Base-by-base conservation (phyloP, 1,140 invertebrate species). In the Oreohelix idahoensis region DNA sequence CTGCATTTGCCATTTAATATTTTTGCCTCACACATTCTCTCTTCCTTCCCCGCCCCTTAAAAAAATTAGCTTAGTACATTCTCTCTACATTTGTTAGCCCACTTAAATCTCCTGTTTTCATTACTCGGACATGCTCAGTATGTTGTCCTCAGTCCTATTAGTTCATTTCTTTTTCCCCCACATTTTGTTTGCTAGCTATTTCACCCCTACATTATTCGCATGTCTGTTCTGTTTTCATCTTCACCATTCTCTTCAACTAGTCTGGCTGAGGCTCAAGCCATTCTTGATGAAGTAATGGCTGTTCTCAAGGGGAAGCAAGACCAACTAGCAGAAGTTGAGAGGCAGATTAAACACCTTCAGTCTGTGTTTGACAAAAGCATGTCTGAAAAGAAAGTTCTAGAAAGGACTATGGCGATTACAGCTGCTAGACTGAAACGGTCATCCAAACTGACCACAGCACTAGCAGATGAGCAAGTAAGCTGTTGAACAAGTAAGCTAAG, bases 391-490 rank as follows among this genome's bases (percentile, higher is more conserved):
- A 93, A 93, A 39, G 91, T 94, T 80, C 91, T 95, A 53, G 94
- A 95, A 88, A 91, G 93, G 29, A 93, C 92, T 36, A 96, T 97
- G 58, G 94, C 95, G 80, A 89, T 96, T 17, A 96, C 96, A 0
- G 95, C 95, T 49, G 94, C 95, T 0, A 93, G 97, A 83, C 92
- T 98, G 4, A 95, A 95, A 73, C 94, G 97, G 79, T 96, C 97
- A 0, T 96, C 96, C 0, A 94, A 96, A 86, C 92, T 98, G 0
- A 97, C 96, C 0, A 95, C 96, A 20, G 97, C 96, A 29, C 92
- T 98, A 0, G 95, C 95, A 0, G 96, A 97, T 89, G 97, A 97
- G 91, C 95, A 97, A 91, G 75, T 89, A 49, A n/a, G 53, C 53
- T 11, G 45, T 11, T 49, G 45, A 49, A 49, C 45, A 49, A 49